phyloP scores from a whole-genome alignment of 2,113 vertebrate species.

The Dascyllus trimaculatus region DNA sequence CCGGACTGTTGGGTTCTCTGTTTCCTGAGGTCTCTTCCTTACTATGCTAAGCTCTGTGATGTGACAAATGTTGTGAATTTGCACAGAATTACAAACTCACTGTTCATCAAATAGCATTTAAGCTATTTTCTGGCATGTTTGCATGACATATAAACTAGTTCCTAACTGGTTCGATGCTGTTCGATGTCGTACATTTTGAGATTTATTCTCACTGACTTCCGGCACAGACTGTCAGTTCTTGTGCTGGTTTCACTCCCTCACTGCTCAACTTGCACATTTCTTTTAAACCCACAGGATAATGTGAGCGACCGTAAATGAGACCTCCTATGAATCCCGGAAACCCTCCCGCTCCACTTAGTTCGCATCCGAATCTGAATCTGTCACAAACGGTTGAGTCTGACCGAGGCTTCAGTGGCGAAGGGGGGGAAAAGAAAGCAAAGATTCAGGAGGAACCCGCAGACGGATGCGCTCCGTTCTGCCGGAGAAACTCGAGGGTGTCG shows the following conservation, averaged over 20 bases:
- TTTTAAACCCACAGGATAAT: background rate
- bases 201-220: too few relatives aligned
- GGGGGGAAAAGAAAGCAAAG: background rate
- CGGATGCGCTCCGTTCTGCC: constrained; percentile 57
- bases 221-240: background rate
- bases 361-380: constrained; percentile 2
- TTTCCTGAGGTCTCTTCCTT: too few relatives aligned
- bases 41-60: too few relatives aligned
- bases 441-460: constrained; percentile 47
- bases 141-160: too few relatives aligned
- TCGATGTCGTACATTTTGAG: too few relatives aligned
- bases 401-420: constrained; percentile 45
- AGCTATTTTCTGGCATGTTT: too few relatives aligned
- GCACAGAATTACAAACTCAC: too few relatives aligned
- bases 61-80: too few relatives aligned
- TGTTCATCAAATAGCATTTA: too few relatives aligned
- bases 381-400: constrained; percentile 52
- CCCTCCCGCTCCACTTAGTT: constrained; percentile 30
- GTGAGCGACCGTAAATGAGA: constrained; percentile 14
- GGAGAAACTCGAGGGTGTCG: constrained; percentile 54
- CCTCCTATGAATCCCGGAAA: constrained; percentile 2
- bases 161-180: too few relatives aligned
- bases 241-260: background rate
- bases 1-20: too few relatives aligned
- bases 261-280: constrained; percentile 1